Percentiles rank a stretch among this genome's conserved stretches.
phyloP scores from a whole-genome alignment of 2,113 vertebrate genomes.

The Lepidothrix coronata region DNA sequence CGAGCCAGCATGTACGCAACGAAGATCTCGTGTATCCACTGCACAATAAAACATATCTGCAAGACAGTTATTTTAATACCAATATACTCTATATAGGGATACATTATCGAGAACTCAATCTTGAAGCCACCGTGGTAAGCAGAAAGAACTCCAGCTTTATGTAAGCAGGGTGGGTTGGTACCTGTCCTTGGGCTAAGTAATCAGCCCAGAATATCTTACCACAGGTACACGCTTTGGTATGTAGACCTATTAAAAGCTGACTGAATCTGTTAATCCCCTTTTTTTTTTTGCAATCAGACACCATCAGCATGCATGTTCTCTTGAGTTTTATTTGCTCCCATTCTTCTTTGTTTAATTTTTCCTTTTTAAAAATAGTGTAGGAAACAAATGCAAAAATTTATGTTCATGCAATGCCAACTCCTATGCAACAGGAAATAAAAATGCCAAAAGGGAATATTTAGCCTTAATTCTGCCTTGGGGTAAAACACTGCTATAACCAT shows the following conservation, averaged over 20 bases:
- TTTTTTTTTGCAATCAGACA: not conserved
- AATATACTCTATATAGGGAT: not conserved
- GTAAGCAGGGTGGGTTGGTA: not conserved
- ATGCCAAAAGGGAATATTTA: not conserved
- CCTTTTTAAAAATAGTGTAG: not conserved
- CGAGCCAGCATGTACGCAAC: constrained; percentile 5
- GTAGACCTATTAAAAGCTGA: not conserved
- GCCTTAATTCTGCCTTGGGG: not conserved
- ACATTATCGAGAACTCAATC: not conserved
- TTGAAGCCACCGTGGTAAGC: not conserved
- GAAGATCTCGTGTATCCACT: not conserved
- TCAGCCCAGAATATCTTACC: not conserved
- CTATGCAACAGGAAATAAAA: not conserved
- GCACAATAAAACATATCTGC: not conserved
- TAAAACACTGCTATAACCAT: not conserved
- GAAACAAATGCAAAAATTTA: not conserved
- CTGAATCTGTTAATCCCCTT: not conserved
- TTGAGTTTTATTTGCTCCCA: not conserved
- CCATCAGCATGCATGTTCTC: not conserved
- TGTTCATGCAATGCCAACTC: not conserved
- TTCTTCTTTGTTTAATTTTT: not conserved
- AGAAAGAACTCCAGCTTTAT: not conserved
- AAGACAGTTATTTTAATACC: constrained; percentile 26
- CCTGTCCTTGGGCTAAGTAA: not conserved
- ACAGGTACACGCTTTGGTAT: not conserved